Evolutionary conservation across 35 echinoderm and acorn worm species (phyloP).

Genomic region (Heliocidaris tuberculata): DNA sequence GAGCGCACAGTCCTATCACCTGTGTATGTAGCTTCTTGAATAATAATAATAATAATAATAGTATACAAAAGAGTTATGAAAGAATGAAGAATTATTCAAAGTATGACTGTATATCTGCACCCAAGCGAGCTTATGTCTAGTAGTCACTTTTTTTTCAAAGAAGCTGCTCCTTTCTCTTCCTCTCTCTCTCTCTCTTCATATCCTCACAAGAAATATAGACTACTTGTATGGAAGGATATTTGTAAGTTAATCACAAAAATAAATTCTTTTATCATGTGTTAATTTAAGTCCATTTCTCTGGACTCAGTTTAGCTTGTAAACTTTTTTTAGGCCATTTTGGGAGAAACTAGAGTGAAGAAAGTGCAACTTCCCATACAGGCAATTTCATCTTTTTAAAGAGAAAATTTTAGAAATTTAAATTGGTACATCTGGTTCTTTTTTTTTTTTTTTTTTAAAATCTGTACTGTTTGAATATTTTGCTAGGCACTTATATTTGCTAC

Average conservation of each 20-base stretch:
- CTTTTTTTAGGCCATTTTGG: not conserved
- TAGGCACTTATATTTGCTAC: slow-evolving; percentile 1
- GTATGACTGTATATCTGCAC: not conserved
- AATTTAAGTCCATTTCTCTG: not conserved
- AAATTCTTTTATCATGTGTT: not conserved
- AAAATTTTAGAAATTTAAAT: not conserved
- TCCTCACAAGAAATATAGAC: no score
- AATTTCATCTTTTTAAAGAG: not conserved
- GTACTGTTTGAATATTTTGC: not conserved
- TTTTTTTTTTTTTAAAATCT: not conserved
- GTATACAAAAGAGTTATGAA: not conserved
- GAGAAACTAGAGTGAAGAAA: not conserved
- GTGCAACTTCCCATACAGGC: not conserved
- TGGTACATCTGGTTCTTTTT: not conserved
- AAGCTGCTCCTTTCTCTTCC: not conserved
- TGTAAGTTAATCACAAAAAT: not conserved
- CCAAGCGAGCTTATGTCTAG: slow-evolving; percentile 9
- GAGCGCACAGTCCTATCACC: slow-evolving; percentile 14
- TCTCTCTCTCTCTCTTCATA: not conserved
- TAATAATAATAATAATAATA: not conserved
- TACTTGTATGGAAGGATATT: not conserved
- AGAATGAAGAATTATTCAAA: not conserved
- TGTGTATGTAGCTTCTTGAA: not conserved
- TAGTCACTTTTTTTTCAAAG: not conserved
- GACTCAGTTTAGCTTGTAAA: not conserved